phyloP scores from a whole-genome alignment of 2,888 invertebrate genomes.

The Lumbricus terrestris region DNA sequence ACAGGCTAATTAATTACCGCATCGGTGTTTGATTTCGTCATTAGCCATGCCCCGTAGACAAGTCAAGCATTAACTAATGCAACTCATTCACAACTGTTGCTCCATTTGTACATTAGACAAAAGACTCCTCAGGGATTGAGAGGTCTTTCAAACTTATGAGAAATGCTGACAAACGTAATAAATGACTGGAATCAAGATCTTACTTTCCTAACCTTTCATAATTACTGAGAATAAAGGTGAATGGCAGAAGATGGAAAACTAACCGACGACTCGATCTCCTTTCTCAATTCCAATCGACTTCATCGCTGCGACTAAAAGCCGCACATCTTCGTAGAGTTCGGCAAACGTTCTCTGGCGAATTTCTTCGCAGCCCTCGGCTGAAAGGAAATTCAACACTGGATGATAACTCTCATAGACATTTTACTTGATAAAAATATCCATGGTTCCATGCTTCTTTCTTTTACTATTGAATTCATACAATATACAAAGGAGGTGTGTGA shows the following conservation, averaged over 20 bases:
- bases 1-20: neutral
- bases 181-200: neutral
- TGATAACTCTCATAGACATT: neutral
- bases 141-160: neutral
- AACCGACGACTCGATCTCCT: conserved; percentile 62
- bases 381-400: neutral
- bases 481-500: neutral
- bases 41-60: neutral
- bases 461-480: too few relatives aligned
- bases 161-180: neutral
- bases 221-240: neutral
- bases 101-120: neutral
- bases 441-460: too few relatives aligned
- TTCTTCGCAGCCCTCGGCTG: conserved; percentile 47
- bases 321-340: conserved; percentile 57
- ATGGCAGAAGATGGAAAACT: conserved; percentile 30
- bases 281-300: conserved; percentile 54
- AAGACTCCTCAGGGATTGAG: neutral
- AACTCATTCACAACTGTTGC: neutral
- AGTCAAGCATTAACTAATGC: neutral
- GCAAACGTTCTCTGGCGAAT: conserved; percentile 54
- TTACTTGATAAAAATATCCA: neutral
- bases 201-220: neutral
- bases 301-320: conserved; percentile 58
- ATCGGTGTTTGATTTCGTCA: neutral